Base-by-base conservation (phyloP, 2,888 invertebrate genomes). In the Mythimna ferrago region DNA sequence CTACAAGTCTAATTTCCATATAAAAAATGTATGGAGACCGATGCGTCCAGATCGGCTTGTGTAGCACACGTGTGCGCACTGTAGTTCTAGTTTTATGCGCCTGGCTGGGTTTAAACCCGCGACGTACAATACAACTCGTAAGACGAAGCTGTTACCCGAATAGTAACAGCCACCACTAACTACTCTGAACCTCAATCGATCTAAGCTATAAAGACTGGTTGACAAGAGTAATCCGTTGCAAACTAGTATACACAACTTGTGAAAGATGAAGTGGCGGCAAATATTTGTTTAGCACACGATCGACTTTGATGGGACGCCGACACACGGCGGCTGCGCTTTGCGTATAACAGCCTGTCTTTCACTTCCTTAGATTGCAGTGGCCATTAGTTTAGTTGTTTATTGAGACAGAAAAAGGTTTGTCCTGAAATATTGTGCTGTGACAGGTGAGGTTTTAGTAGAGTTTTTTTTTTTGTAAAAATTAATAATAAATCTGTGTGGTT, bases 261-360 rank as follows among this genome's bases (percentile, higher is more conserved):
- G 80, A 85, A 78, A 80, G 80, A 86, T 87, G 82, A 82, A 86
- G 82, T 84, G 78, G 32, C 66, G 66, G 67, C 70, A 84, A 87
- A 86, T 82, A 84, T 87, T 84, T 84, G 82, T 83, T 85, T 76
- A 78, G 64, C 76, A 66, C 62, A 78, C 80, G 65, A 80, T 78
- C 78, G 70, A 75, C 77, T 86, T 85, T 78, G 81, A 84, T 82
- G 80, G 68, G 71, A 58, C 74, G 75, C 19, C 58, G 82, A 77
- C 78, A 73, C 82, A 73, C 54, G n/a, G 58, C 11, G 32, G 19
- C 62, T 73, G 64, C 51, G 54, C 73, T 85, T 85, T 69, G 77
- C 71, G 70, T 81, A 66, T 79, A 68, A 73, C 51, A 68, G 41
- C 71, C 72, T 35, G 48, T 53, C 44, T 62, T 70, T 66, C 70